Evolutionary conservation across 1,140 invertebrate genomes (phyloP), one percentile per base, ranked within the genome.

Genomic region (Maniola jurtina): DNA sequence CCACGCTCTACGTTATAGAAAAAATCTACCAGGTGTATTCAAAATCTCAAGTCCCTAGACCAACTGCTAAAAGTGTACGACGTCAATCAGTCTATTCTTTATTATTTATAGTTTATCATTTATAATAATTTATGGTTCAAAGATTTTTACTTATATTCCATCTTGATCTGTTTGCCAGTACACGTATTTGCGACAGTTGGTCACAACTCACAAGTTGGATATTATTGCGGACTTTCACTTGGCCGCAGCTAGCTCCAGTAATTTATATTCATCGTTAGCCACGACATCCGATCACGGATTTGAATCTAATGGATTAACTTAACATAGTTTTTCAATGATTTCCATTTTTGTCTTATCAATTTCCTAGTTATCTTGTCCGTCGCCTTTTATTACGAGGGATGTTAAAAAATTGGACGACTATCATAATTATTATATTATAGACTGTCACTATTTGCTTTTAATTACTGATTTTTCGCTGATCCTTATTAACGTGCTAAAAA

Each of bases 261-360:
- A 85, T 88, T 86, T 85, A 81, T 83, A 84, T 84, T 83, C 77
- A 79, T 74, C 76, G 72, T 81, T 84, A 86, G 81, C 81, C 75
- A 73, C 73, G 73, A 75, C 68, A 80, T 82, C 81, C 74, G 83
- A 81, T 85, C 73, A 74, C 79, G 81, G 82, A 85, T 81, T 84
- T 76, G 63, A 81, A 72, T 83, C 68, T 72, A 78, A 75, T 62
- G 61, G 59, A 63, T 69, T 52, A 68, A 71, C 54, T 61, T 68
- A 65, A 64, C 67, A 72, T 64, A 57, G 70, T 68, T 68, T 68
- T 63, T 59, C 13, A 45, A 13, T 16, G 38, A 54, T 64, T 50
- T 54, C 33, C 66, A 68, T 50, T n/a, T 61, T 14, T 35, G 40
- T 35, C 6, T 52, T 52, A 33, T 25, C 15, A 33, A 38, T 56